Evolutionary conservation across 1,140 invertebrate species (phyloP), one percentile per base, ranked within the genome.

Genomic region (Lanistes nyassanus): DNA sequence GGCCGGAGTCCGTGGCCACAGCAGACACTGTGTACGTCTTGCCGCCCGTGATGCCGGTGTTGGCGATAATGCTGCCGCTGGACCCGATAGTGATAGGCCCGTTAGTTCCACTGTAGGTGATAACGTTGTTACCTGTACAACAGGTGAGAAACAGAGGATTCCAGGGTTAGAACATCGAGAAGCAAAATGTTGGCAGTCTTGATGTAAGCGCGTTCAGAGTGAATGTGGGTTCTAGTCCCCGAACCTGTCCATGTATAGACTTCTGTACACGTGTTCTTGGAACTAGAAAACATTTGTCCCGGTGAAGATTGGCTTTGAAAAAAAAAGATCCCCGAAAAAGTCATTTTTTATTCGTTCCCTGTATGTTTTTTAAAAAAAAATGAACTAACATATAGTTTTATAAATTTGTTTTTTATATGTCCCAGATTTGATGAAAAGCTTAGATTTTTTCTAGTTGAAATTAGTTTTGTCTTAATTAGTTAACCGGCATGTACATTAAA

Each of bases 91-190:
- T 58, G 11, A 71, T 16, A 9, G 68, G 68, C 5, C 53, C 53
- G 29, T 51, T 37, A 11, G 29, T 23, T 6, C 68, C 53, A 13
- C 53, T 71, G 53, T 37, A 71, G 29, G 53, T 71, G 19, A 71
- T 16, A 31, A 56, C 31, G 53, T 71, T 71, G 53, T 71, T 71
- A 16, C 68, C 68, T 71, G 68, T 13, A n/a, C 19, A 39, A 3
- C 1, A 3, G 29, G 23, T 0, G 42, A 13, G 39, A 39, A 0
- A n/a, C 0, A 66, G 34, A 34, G 34, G 34, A 9, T 6, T 29
- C 26, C 31, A 13, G 31, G 13, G 6, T 11, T 36, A 36, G 13
- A 13, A 53, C 13, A 53, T 53, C 13, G 13, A 23, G 23, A 53
- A 23, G 51, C 23, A 13, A 53, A 53, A 53, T 11, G 51, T 53